Evolutionary conservation across 1,140 invertebrate species (phyloP).

Genomic region (Triops longicaudatus): DNA sequence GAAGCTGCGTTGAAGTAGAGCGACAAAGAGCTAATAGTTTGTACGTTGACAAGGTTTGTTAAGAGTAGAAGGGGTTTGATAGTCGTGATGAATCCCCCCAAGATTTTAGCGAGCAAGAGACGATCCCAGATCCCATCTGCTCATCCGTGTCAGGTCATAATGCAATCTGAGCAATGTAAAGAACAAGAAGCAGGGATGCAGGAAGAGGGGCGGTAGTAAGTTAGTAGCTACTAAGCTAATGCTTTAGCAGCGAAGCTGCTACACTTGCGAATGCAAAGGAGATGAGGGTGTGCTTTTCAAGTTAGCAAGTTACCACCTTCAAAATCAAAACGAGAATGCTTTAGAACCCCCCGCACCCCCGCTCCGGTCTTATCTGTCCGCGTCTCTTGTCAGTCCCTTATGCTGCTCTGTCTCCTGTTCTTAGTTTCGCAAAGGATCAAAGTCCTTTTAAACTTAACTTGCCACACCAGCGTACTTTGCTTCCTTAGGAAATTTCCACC

Average conservation of each 20-base stretch:
- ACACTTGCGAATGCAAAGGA: slow-evolving; percentile 3
- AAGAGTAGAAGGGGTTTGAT: slow-evolving; percentile 5
- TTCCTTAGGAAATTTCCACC: slow-evolving; percentile 3
- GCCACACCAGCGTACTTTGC: not conserved
- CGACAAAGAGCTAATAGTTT: slow-evolving; percentile 4
- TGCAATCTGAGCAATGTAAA: slow-evolving; percentile 15
- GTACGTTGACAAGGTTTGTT: slow-evolving; percentile 8
- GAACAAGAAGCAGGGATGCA: slow-evolving; percentile 14
- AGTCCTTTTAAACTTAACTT: not conserved
- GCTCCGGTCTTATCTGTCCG: not conserved
- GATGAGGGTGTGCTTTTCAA: not conserved
- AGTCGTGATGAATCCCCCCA: slow-evolving; percentile 7
- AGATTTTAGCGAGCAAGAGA: not conserved
- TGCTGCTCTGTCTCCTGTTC: not conserved
- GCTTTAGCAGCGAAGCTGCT: not conserved
- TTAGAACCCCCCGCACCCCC: not conserved
- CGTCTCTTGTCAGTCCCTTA: slow-evolving; percentile 11
- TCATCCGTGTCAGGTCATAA: slow-evolving; percentile 15
- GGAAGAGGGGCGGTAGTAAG: not conserved
- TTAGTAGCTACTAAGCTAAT: slow-evolving; percentile 12
- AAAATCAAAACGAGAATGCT: slow-evolving; percentile 4
- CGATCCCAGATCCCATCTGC: slow-evolving; percentile 4
- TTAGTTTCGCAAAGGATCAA: not conserved
- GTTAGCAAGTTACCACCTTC: slow-evolving; percentile 11
- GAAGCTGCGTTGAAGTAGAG: not conserved